Percentiles rank a stretch among this genome's conserved stretches.
These are phyloP conservation scores for Eueremaeus valkanovi DNA, from an alignment of 2,888 invertebrate genomes.

Conservation along the genomic window DNA sequence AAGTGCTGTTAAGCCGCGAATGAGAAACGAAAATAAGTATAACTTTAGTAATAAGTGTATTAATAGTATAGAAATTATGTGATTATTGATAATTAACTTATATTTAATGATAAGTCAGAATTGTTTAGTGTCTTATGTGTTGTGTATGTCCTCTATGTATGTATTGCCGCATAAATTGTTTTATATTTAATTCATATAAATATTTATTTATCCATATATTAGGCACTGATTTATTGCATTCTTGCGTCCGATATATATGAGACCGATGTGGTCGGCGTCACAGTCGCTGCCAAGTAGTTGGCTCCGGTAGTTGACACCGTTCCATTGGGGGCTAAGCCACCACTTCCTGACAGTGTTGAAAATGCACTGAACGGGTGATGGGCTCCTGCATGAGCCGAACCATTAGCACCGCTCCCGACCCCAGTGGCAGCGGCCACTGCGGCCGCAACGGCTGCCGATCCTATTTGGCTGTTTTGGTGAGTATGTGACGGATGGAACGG, in stretches of 20 bases:
- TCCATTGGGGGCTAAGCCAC: background rate
- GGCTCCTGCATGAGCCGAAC: background rate
- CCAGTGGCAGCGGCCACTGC: slow-evolving; percentile 9
- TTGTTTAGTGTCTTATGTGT: background rate
- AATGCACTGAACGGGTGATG: slow-evolving; percentile 28
- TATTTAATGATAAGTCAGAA: background rate
- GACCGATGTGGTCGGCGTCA: slow-evolving; percentile 19
- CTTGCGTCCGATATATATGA: slow-evolving; percentile 28
- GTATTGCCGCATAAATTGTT: background rate
- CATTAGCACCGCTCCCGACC: background rate
- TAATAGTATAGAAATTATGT: background rate
- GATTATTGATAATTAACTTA: background rate
- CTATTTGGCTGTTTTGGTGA: slow-evolving; percentile 3
- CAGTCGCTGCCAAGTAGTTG: slow-evolving; percentile 17
- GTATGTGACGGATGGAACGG: slow-evolving; percentile 43
- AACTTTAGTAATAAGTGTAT: background rate
- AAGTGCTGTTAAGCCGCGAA: no score
- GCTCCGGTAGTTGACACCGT: background rate
- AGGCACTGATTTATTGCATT: slow-evolving; percentile 33
- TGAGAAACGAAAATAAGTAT: background rate
- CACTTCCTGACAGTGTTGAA: background rate
- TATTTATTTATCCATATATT: no score
- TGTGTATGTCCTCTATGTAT: background rate
- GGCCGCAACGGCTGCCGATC: slow-evolving; percentile 21
- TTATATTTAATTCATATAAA: no score